phyloP scores from a whole-genome alignment of 2,888 invertebrate genomes.

The Metopia argyrocephala region DNA sequence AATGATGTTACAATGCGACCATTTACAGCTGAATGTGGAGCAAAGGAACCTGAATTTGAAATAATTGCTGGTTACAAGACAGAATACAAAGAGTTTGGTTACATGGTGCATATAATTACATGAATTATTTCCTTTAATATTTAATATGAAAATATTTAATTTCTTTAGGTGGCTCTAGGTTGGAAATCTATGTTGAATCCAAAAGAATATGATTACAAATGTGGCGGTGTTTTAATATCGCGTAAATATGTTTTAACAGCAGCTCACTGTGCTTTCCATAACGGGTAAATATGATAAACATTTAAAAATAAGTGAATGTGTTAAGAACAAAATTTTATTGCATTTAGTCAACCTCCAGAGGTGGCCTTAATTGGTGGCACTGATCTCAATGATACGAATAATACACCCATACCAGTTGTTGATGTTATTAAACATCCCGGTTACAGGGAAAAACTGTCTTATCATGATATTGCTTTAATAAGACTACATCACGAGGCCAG shows the following conservation, averaged over 20 bases:
- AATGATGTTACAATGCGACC: conserved; percentile 22
- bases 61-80: conserved; percentile 50
- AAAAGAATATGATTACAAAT: conserved; percentile 51
- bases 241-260: conserved; percentile 55
- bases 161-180: conserved; percentile 57
- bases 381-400: conserved; percentile 40
- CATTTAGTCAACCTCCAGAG: conserved; percentile 40
- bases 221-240: conserved; percentile 61
- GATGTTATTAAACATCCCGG: conserved; percentile 53
- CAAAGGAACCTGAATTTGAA: not conserved
- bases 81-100: conserved; percentile 61
- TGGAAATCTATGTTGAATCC: conserved; percentile 38
- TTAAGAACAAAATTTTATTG: not conserved
- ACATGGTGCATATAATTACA: conserved; percentile 54
- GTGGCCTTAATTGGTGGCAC: conserved; percentile 60
- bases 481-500: not conserved
- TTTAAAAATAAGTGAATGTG: not conserved
- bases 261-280: conserved; percentile 57
- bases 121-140: not conserved
- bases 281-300: conserved; percentile 45
- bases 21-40: conserved; percentile 33
- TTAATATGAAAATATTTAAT: not conserved
- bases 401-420: conserved; percentile 27
- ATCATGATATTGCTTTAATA: conserved; percentile 64
- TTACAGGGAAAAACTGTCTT: conserved; percentile 44